Base-by-base conservation (phyloP, 2,113 vertebrate genomes). In the Glaucomys volans region DNA sequence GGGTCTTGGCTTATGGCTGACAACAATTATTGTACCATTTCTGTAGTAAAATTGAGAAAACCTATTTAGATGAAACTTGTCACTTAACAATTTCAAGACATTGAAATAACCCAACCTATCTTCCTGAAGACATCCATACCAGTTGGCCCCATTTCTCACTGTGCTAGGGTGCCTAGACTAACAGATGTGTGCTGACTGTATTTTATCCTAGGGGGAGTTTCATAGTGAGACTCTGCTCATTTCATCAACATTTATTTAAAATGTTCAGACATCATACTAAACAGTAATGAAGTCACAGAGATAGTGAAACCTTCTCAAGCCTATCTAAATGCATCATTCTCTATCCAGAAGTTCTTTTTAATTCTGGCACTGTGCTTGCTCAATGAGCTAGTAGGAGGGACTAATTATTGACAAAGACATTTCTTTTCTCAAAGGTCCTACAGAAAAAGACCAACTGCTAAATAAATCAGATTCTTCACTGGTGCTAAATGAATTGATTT, bases 391-490 rank as follows among this genome's bases (percentile, higher is more conserved):
- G 75, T 44, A 9, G 76, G 35, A 59, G 32, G n/a, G 26, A 30
- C 52, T 90, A 47, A 69, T 37, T 67, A 66, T 11, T 72, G 47
- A 77, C 2, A 94, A 87, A 47, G 40, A 44, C 52, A 24, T 50
- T 95, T 72, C 7, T 83, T 88, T 83, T 54, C 44, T 54, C 64
- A 87, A 95, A 96, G 35, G 50, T 47, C 40, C 76, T 87, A 47
- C 59, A 84, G 76, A 81, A 81, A 88, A 94, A 88, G 47, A 89
- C 11, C 62, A 91, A 76, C 12, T 86, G 24, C 50, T 91, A 62
- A 92, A 80, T 3, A 30, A 91, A 64, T 57, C n/a, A 44, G 37
- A 88, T 74, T 96, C 44, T 52, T 72, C 18, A 50, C 42, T 88
- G 37, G 80, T 42, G 52, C 30, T 16, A 80, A 69, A 30, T 86